phyloP scores from a whole-genome alignment of 2,888 invertebrate species.

The Lissonota sp. region DNA sequence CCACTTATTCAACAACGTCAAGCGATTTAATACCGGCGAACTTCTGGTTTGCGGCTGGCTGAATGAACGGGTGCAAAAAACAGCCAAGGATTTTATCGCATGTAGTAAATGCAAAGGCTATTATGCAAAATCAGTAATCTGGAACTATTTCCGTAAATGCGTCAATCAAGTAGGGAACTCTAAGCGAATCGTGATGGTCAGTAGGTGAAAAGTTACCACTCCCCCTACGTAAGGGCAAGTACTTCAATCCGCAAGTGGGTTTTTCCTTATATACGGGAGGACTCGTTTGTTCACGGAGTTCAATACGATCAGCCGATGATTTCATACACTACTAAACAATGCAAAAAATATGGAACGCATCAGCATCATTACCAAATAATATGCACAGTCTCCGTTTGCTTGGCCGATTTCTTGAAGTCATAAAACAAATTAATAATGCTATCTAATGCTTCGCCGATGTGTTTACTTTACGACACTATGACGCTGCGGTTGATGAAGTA shows the following conservation, averaged over 20 bases:
- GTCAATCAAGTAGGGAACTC: constrained; percentile 7
- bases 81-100: constrained; percentile 48
- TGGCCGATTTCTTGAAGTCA: constrained; percentile 48
- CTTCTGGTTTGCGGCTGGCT: constrained; percentile 55
- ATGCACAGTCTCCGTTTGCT: constrained; percentile 54
- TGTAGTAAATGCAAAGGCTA: constrained; percentile 58
- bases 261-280: constrained; percentile 66
- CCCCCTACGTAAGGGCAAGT: constrained; percentile 60
- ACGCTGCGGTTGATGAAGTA: constrained; percentile 42
- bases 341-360: constrained; percentile 41
- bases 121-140: constrained; percentile 45
- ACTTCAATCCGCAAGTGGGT: constrained; percentile 42
- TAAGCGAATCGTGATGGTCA: constrained; percentile 20
- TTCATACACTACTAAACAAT: constrained; percentile 64
- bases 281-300: constrained; percentile 56
- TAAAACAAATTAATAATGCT: constrained; percentile 41
- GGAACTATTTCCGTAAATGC: constrained; percentile 49
- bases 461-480: constrained; percentile 38
- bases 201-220: constrained; percentile 39
- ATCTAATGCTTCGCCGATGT: constrained; percentile 50
- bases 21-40: constrained; percentile 49
- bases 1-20: constrained; percentile 51
- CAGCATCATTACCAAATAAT: constrained; percentile 53
- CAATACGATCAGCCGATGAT: constrained; percentile 66
- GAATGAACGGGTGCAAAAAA: constrained; percentile 27